Evolutionary conservation across 30 jellyfish, hydroid and myxozoan species (phyloP), one percentile per base, ranked within the genome.

Genomic region (Aurelia sp.): DNA sequence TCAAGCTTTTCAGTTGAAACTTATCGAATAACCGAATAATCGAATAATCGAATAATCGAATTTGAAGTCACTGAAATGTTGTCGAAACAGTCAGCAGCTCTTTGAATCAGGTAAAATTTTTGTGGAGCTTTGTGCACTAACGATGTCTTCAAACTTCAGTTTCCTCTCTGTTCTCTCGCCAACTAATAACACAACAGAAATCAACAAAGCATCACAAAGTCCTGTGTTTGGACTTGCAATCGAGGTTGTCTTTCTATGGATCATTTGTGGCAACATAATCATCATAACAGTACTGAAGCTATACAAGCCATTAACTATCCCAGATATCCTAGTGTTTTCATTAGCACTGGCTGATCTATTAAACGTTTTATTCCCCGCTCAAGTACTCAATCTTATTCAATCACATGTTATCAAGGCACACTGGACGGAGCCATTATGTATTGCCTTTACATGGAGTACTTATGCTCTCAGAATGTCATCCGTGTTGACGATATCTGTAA

Each of bases 221-320:
- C 86, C 82, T 13, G 57, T 33, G 0, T 60, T 85, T 30, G 85
- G 78, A 16, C 62, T 89, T 62, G 97, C 90, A 23, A 74, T 82
- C 3, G 91, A 69, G 70, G 4, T 89, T 44, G 40, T 89, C 9
- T 81, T 53, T 41, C 20, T 89, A 15, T 71, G 86, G 90, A 89
- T 76, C 18, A 11, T 89, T 3, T 33, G 82, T 3, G 91, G 93
- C 16, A 89, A 89, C 78, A 30, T 73, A 21, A 73, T 82, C 35
- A 73, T 89, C 75, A 62, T 85, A 44, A 17, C 76, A 12, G 97
- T 89, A 3, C 35, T 89, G n/a, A 71, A 66, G 55, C 68, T 89
- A 23, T 89, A 77, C 93, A 89, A 89, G 40, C 97, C 97, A 58
- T 65, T 80, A 71, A 81, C 97, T 27, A 82, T 89, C 6, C 97